phyloP scores from a whole-genome alignment of 2,113 vertebrate genomes.

The Melanotaenia duboulayi region DNA sequence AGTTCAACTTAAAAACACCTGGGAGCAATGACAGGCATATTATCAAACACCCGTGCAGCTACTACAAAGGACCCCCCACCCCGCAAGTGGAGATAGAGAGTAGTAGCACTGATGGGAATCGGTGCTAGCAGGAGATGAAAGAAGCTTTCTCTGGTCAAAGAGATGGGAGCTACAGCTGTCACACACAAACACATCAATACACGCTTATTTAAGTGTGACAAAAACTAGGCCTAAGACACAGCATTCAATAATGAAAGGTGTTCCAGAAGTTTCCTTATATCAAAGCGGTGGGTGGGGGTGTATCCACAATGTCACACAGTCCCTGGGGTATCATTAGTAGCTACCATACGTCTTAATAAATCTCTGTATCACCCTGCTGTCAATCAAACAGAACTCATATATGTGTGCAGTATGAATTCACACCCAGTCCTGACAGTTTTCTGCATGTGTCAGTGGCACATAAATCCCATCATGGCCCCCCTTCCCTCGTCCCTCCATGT shows the following conservation, averaged over 20 bases:
- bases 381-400: constrained; percentile 57
- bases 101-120: constrained; percentile 27
- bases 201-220: neutral
- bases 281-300: constrained; percentile 47
- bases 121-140: constrained; percentile 57
- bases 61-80: constrained; percentile 59
- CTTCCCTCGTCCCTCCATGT: constrained; percentile 13
- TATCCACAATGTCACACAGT: neutral
- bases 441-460: constrained; percentile 10
- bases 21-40: constrained; percentile 42
- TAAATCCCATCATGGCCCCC: constrained; percentile 32
- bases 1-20: constrained; percentile 34
- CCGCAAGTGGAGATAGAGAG: constrained; percentile 43
- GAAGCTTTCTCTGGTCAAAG: constrained; percentile 53
- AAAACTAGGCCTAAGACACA: neutral
- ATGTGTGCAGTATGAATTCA: neutral
- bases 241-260: constrained; percentile 54
- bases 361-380: constrained; percentile 44
- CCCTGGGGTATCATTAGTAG: constrained; percentile 66
- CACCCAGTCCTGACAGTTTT: constrained; percentile 45
- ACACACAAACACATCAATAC: constrained; percentile 9
- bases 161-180: constrained; percentile 47
- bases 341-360: constrained; percentile 51
- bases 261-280: constrained; percentile 50
- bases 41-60: constrained; percentile 49